Conservation (phyloP, 92 coral and sea anemone genomes). For the Palythoa caribaeorum region DNA sequence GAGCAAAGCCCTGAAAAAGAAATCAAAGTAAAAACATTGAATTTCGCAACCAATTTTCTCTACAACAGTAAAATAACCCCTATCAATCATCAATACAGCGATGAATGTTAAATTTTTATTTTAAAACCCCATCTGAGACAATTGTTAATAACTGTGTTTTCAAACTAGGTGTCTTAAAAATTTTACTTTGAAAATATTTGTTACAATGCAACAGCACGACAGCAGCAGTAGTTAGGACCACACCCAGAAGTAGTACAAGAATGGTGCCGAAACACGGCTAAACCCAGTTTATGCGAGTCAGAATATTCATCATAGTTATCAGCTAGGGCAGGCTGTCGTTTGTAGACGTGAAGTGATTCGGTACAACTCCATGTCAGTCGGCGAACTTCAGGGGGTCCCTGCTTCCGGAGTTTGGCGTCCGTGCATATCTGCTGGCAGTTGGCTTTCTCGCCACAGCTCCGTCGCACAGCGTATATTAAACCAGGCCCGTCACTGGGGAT, state of each 20-base stretch:
- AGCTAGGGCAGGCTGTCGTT: conserved; percentile 85
- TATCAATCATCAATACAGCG: too few relatives aligned
- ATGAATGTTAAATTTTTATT: too few relatives aligned
- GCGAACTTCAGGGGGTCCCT: conserved; percentile 82
- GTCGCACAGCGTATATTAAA: conserved; percentile 86
- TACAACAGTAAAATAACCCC: too few relatives aligned
- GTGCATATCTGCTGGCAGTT: conserved; percentile 81
- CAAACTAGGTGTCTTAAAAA: neutral
- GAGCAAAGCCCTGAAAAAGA: too few relatives aligned
- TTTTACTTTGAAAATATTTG: neutral
- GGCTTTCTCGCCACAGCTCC: conserved; percentile 81
- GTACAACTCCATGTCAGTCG: conserved; percentile 85
- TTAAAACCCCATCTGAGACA: too few relatives aligned
- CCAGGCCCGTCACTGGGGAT: conserved; percentile 91
- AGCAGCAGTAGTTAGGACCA: conserved; percentile 97
- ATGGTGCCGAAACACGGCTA: conserved; percentile 94
- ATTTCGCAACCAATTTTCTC: too few relatives aligned
- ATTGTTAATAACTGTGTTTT: neutral
- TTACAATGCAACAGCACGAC: conserved; percentile 82
- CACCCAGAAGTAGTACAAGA: conserved; percentile 85
- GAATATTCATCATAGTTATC: conserved; percentile 91
- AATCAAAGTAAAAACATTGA: too few relatives aligned
- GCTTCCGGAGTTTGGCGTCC: conserved; percentile 74
- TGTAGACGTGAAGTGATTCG: conserved; percentile 92
- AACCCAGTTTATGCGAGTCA: conserved; percentile 93